These are phyloP conservation scores for Meandrusa payeni DNA, from an alignment of 2,888 invertebrate species.

Conservation along the genomic window DNA sequence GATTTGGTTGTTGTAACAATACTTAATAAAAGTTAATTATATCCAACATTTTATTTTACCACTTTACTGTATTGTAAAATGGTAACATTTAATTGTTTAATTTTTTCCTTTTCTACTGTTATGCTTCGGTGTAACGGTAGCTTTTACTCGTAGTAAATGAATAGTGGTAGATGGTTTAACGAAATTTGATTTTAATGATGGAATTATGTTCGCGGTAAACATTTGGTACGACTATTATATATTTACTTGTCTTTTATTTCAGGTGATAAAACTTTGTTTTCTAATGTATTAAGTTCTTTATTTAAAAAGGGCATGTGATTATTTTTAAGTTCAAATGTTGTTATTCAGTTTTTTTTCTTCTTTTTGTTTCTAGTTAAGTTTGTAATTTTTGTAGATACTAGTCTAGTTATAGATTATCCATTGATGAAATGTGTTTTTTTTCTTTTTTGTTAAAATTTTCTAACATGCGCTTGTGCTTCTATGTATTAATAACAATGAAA, in stretches of 20 bases:
- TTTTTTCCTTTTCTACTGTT: too few species aligned
- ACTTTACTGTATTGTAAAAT: too few species aligned
- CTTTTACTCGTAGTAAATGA: constrained; percentile 15
- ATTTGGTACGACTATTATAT: constrained; percentile 9
- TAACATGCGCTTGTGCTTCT: constrained; percentile 3
- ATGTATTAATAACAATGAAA: too few species aligned
- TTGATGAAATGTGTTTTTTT: constrained; percentile 29
- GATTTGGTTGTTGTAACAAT: too few species aligned
- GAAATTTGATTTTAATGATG: constrained; percentile 12
- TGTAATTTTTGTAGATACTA: constrained; percentile 48
- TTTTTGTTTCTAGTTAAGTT: constrained; percentile 59
- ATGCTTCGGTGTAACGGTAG: constrained; percentile 19
- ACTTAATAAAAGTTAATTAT: too few species aligned
- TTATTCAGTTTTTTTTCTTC: constrained; percentile 47
- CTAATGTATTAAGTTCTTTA: constrained; percentile 6
- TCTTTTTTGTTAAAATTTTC: constrained; percentile 23
- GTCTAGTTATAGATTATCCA: constrained; percentile 34
- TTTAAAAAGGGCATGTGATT: constrained; percentile 33
- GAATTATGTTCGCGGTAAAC: constrained; percentile 8
- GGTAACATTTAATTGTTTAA: too few species aligned
- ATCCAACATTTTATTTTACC: too few species aligned
- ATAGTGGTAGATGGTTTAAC: constrained; percentile 12
- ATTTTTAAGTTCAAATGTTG: constrained; percentile 34
- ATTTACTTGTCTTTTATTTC: constrained; percentile 21
- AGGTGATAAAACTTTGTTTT: constrained; percentile 9